Conservation (phyloP, 2,888 invertebrate species). For the Tipula unca region DNA sequence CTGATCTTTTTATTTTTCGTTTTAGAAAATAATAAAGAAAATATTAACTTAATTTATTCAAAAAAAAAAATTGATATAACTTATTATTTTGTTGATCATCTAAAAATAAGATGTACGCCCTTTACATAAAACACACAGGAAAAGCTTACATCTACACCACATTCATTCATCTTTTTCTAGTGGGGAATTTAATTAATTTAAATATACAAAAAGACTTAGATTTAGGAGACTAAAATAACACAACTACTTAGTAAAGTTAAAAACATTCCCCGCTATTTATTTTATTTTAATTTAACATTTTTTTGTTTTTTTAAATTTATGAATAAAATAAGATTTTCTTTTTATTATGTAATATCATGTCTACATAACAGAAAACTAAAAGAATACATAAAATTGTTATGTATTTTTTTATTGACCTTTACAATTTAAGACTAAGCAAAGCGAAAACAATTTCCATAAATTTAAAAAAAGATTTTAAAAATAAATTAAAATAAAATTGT, state of each 20-base stretch:
- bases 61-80: neutral
- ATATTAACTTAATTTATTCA: neutral
- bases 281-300: neutral
- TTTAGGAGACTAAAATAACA: neutral
- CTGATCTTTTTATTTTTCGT: neutral
- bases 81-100: neutral
- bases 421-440: neutral
- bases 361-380: neutral
- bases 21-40: constrained; percentile 14
- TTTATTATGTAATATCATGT: neutral
- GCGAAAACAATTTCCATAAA: neutral
- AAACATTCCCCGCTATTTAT: neutral
- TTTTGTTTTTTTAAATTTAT: neutral
- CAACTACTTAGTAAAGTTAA: neutral
- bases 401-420: neutral
- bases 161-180: neutral
- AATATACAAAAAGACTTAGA: neutral
- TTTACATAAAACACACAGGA: neutral
- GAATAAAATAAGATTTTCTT: neutral
- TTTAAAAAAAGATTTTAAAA: neutral
- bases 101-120: neutral
- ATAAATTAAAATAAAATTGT: neutral
- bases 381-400: neutral
- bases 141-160: neutral
- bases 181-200: neutral